Evolutionary conservation across 1,140 invertebrate genomes (phyloP), one percentile per base, ranked within the genome.

Genomic region (Mamestra configurata): DNA sequence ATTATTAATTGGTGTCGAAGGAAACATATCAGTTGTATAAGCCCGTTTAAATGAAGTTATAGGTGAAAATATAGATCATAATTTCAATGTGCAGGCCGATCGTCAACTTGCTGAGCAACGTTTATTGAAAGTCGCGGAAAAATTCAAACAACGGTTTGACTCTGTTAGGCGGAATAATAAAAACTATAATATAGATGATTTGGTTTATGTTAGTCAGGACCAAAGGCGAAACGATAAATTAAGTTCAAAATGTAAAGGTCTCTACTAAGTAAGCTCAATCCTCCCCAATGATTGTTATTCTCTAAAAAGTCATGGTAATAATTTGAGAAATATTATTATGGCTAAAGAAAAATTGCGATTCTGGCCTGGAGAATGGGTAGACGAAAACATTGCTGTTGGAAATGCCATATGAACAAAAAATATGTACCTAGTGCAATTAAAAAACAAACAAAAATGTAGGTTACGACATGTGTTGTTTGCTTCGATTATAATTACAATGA

Each of bases 171-270:
- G 84, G 13, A 73, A 84, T 77, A 85, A 82, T 68, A 79, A 73
- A 37, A 57, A 27, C 31, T 88, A 66, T 72, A 24, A 61, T 13
- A 13, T 85, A 53, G 84, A 85, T 24, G 75, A 88, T 77, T 76
- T 82, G 8, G 86, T 88, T 13, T 88, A 85, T 66, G 82, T 88
- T 22, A 64, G 53, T 79, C 84, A 88, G 72, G 71, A 86, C 43
- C 86, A 88, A 66, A 83, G 86, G 37, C 80, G 85, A 7, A 55
- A 85, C 71, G 78, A 84, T 22, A 89, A 86, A 77, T 46, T 46
- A 46, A 46, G 13, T 13, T 15, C 43, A 1, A 46, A 15, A 15
- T 46, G 11, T 46, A 46, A 46, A 4, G 27, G 27, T 31, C 27
- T 5, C 5, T 31, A 31, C 5, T 1, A 31, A 31, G 5, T 31